Conservation (phyloP, 2,797 vertebrate species). For the Circus cinereus region DNA sequence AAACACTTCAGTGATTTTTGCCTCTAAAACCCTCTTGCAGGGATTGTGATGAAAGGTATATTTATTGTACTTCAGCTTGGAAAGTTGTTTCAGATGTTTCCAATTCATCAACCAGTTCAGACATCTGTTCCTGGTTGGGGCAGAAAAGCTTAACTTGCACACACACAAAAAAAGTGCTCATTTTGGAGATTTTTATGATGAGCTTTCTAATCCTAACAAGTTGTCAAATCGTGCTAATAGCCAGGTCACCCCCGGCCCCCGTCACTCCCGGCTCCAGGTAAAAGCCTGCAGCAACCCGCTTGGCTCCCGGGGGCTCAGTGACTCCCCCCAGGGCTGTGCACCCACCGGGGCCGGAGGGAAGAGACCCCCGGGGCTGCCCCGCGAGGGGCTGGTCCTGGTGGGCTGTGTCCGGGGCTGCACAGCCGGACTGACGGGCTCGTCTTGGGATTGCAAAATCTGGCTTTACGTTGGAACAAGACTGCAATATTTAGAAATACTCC, state of each 20-base stretch:
- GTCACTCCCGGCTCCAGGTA: neutral
- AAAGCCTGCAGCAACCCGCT: accelerated
- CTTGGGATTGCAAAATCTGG: neutral
- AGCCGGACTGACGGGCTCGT: accelerated
- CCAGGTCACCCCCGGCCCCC: slow-evolving; percentile 57
- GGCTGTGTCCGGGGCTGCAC: neutral
- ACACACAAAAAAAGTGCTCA: slow-evolving; percentile 70
- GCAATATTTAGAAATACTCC: neutral
- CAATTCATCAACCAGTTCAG: slow-evolving; percentile 83
- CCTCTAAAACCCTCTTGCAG: slow-evolving; percentile 74
- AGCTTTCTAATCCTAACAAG: slow-evolving; percentile 81
- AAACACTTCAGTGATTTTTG: slow-evolving; percentile 65
- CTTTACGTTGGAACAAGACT: neutral
- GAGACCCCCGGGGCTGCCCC: accelerated
- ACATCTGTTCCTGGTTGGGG: slow-evolving; percentile 90
- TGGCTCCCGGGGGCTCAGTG: accelerated
- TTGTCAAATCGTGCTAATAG: slow-evolving; percentile 74
- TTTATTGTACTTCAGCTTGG: slow-evolving; percentile 86
- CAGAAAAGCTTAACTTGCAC: slow-evolving; percentile 75
- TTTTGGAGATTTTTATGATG: slow-evolving; percentile 79
- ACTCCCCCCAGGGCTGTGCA: accelerated
- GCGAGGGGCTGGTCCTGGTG: neutral
- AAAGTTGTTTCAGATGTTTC: slow-evolving; percentile 96
- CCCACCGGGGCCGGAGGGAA: accelerated
- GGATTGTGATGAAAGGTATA: slow-evolving; percentile 88